Evolutionary conservation across 2,797 vertebrate species (phyloP).

Genomic region (Gymnoscopelus microlampas): DNA sequence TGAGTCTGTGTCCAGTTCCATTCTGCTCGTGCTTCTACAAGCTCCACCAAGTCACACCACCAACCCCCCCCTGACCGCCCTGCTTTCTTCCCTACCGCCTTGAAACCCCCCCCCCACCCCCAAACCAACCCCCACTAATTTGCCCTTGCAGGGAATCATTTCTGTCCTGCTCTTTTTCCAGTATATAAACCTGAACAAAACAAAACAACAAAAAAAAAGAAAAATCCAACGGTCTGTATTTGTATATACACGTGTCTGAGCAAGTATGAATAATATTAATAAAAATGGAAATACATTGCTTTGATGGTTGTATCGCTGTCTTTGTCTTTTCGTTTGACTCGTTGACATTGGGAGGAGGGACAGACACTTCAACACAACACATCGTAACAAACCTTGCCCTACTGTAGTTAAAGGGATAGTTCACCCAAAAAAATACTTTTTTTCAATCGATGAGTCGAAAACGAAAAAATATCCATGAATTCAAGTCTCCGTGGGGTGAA

Average conservation of each 20-base stretch:
- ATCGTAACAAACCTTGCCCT: too few relatives aligned
- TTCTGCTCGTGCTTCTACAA: constrained; percentile 68
- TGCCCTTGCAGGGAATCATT: constrained; percentile 89
- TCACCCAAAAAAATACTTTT: too few relatives aligned
- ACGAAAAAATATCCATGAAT: too few relatives aligned
- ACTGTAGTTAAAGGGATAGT: too few relatives aligned
- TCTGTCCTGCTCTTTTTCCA: constrained; percentile 92
- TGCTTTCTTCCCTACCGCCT: not conserved
- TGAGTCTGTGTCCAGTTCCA: constrained; percentile 57
- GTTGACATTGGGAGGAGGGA: not conserved
- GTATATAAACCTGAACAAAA: constrained; percentile 89
- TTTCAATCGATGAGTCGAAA: too few relatives aligned
- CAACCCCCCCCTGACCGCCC: constrained; percentile 35
- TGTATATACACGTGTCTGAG: constrained; percentile 99
- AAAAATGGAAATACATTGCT: constrained; percentile 84
- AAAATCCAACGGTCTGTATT: constrained; percentile 89
- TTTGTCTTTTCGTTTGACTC: constrained; percentile 16
- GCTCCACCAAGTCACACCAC: constrained; percentile 54
- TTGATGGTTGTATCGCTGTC: constrained; percentile 75
- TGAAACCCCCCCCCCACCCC: not conserved
- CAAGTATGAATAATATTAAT: constrained; percentile 98
- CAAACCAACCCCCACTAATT: constrained; percentile 80
- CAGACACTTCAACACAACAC: too few relatives aligned
- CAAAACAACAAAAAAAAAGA: constrained; percentile 84
- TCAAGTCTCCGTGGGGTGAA: too few relatives aligned